Percentiles rank a stretch among this genome's conserved stretches.
Conservation (phyloP, 2,888 invertebrate species). For the Fissipunctia ypsillon region DNA sequence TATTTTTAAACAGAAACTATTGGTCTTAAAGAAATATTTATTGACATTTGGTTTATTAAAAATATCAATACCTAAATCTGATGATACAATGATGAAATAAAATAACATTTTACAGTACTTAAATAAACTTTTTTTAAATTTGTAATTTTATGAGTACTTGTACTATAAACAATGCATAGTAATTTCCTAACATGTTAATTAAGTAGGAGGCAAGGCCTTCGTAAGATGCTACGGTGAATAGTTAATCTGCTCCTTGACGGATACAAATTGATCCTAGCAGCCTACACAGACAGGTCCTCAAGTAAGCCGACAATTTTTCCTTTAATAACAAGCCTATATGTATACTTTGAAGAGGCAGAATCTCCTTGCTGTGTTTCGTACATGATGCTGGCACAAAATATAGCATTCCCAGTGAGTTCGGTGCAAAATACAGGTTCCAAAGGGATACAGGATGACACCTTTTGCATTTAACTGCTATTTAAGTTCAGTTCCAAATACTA, state of each 20-base stretch:
- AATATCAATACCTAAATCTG: neutral
- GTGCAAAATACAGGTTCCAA: constrained; percentile 17
- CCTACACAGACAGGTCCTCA: constrained; percentile 6
- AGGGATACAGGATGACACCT: neutral
- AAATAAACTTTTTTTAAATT: neutral
- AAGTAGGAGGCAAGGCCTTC: constrained; percentile 38
- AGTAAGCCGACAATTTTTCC: constrained; percentile 41
- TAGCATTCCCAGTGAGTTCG: neutral
- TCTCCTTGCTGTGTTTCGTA: neutral
- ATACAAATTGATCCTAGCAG: constrained; percentile 50
- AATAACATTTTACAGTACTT: neutral
- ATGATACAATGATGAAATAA: neutral
- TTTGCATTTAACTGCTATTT: neutral
- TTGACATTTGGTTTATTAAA: constrained; percentile 4
- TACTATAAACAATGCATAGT: constrained; percentile 20
- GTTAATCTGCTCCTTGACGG: constrained; percentile 56
- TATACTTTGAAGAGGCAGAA: neutral
- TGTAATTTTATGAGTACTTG: neutral
- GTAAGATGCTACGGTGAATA: constrained; percentile 44
- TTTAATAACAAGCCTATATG: constrained; percentile 38
- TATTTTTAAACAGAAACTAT: constrained; percentile 21
- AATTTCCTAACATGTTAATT: constrained; percentile 47
- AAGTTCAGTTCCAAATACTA: neutral
- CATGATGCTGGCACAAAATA: constrained; percentile 9
- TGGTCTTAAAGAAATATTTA: constrained; percentile 20